Conservation (phyloP, 1,140 invertebrate species). For the Papilio polyxenes region DNA sequence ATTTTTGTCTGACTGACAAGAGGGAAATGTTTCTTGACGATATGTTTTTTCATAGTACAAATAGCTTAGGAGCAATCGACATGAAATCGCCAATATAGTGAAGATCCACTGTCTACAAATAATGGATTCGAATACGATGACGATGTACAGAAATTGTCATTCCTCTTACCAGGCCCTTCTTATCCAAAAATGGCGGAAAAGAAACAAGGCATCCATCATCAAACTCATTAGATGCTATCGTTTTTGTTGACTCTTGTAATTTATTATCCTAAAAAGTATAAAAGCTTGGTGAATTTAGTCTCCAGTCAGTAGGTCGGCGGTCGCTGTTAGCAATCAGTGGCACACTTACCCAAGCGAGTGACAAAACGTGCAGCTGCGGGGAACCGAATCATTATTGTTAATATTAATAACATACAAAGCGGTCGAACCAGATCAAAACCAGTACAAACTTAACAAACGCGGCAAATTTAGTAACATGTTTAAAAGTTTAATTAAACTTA, state of each 20-base stretch:
- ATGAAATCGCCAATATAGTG: too few species aligned
- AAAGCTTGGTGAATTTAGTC: constrained; percentile 52
- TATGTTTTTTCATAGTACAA: too few species aligned
- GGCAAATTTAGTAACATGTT: constrained; percentile 11
- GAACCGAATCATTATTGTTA: constrained; percentile 44
- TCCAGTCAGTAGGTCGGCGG: constrained; percentile 60
- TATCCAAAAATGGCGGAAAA: too few species aligned
- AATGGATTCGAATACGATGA: too few species aligned
- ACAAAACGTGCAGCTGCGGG: constrained; percentile 53
- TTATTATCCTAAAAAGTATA: constrained; percentile 45
- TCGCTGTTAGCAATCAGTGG: constrained; percentile 51
- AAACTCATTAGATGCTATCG: not conserved
- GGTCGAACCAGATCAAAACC: constrained; percentile 29
- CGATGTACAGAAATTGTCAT: too few species aligned
- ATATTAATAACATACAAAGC: constrained; percentile 28
- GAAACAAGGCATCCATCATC: too few species aligned
- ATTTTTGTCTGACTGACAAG: too few species aligned
- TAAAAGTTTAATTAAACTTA: constrained; percentile 9
- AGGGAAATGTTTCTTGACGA: too few species aligned
- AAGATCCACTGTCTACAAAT: too few species aligned
- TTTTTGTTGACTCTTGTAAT: not conserved
- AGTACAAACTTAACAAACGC: constrained; percentile 26
- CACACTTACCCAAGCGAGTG: constrained; percentile 62
- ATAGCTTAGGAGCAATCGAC: too few species aligned
- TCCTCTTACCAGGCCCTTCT: too few species aligned